Evolutionary conservation across 2,113 vertebrate genomes (phyloP).

Genomic region (Aythya baeri): DNA sequence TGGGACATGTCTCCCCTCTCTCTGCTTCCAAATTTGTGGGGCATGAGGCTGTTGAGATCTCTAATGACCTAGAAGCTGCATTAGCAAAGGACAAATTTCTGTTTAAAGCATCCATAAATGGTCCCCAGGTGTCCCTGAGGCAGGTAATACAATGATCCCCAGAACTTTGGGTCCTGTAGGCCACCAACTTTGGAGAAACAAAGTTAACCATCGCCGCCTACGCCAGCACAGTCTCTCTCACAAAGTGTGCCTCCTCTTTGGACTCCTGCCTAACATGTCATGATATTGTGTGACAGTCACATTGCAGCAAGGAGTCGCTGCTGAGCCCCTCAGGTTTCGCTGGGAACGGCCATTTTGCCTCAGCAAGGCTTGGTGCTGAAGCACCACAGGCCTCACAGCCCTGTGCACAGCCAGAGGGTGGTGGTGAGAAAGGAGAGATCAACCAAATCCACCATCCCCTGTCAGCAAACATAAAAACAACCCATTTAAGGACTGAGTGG

Average conservation of each 20-base stretch:
- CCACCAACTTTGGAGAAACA: not conserved
- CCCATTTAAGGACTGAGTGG: not conserved
- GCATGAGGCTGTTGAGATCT: not conserved
- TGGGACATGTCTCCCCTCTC: not conserved
- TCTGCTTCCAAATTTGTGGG: not conserved
- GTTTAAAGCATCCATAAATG: not conserved
- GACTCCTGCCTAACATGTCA: constrained; percentile 1
- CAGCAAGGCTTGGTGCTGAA: not conserved
- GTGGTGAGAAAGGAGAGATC: not conserved
- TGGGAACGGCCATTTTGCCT: not conserved
- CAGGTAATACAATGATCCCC: not conserved
- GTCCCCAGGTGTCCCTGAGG: not conserved
- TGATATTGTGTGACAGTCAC: not conserved
- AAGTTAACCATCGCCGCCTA: not conserved
- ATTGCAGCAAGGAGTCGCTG: not conserved
- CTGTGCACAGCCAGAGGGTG: not conserved
- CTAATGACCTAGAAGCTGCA: not conserved
- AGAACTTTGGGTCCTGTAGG: not conserved
- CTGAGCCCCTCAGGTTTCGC: not conserved
- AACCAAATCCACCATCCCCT: not conserved
- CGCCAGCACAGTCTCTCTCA: not conserved
- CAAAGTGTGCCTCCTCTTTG: not conserved
- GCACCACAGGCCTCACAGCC: not conserved
- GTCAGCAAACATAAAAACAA: not conserved
- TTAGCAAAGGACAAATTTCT: not conserved